phyloP scores from a whole-genome alignment of 1,140 invertebrate genomes.

The Drosophila nannoptera region DNA sequence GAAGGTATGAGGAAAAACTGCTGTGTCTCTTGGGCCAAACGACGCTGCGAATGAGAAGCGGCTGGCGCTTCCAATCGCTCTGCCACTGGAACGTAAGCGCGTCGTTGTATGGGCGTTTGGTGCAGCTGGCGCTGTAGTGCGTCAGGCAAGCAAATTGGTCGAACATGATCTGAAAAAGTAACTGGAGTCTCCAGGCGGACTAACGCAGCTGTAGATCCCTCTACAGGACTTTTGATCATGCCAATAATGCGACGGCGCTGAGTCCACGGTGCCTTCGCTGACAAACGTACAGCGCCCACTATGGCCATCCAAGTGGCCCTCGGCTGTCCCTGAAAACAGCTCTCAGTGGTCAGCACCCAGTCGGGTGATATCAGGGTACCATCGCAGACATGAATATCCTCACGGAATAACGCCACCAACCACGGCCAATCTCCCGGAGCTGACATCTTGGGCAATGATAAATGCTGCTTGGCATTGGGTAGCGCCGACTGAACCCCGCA shows the following conservation, averaged over 20 bases:
- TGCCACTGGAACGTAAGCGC: constrained; percentile 66
- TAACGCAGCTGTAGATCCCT: constrained; percentile 90
- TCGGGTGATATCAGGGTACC: constrained; percentile 87
- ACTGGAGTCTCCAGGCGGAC: constrained; percentile 89
- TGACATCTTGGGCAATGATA: constrained; percentile 84
- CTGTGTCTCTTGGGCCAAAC: constrained; percentile 68
- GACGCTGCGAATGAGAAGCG: constrained; percentile 13
- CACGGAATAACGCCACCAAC: constrained; percentile 90
- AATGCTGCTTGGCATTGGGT: constrained; percentile 79
- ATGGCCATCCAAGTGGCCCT: constrained; percentile 91
- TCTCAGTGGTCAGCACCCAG: constrained; percentile 92
- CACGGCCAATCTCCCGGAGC: constrained; percentile 92
- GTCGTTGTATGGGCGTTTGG: constrained; percentile 54
- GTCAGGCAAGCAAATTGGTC: constrained; percentile 88
- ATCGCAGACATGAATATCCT: constrained; percentile 92
- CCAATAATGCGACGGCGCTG: constrained; percentile 89
- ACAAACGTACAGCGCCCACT: constrained; percentile 87
- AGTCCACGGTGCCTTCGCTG: constrained; percentile 90
- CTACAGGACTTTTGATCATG: constrained; percentile 93
- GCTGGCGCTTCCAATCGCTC: constrained; percentile 55
- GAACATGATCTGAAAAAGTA: constrained; percentile 88
- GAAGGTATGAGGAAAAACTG: constrained; percentile 73
- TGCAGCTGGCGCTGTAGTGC: constrained; percentile 70
- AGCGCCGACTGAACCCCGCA: constrained; percentile 88
- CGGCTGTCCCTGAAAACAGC: constrained; percentile 93